Percentiles rank a stretch among this genome's conserved stretches.
phyloP scores from a whole-genome alignment of 2,113 vertebrate genomes.

The Globicephala melas region DNA sequence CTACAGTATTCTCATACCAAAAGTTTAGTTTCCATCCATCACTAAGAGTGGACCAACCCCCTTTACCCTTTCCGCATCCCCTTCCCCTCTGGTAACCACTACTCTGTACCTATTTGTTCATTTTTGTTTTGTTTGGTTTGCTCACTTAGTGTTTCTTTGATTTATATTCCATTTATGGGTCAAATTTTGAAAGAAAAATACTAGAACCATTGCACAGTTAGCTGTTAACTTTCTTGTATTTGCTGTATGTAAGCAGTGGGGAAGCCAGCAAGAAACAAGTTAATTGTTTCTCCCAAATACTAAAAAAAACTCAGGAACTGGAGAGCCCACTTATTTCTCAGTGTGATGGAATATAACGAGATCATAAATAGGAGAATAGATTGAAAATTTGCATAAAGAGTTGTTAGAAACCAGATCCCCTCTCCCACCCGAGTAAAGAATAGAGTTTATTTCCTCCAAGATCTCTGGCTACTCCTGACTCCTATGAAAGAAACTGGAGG shows the following conservation, averaged over 20 bases:
- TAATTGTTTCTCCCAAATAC: not conserved
- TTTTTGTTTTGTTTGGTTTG: not conserved
- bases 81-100: not conserved
- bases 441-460: not conserved
- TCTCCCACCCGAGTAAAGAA: not conserved
- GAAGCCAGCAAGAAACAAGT: not conserved
- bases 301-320: not conserved
- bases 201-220: not conserved
- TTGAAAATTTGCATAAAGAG: not conserved
- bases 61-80: not conserved
- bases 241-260: not conserved
- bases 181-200: not conserved
- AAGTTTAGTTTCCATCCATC: not conserved
- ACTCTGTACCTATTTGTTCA: not conserved
- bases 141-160: not conserved
- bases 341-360: not conserved
- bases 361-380: not conserved
- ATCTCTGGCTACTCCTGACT: not conserved
- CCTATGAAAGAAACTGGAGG: not conserved
- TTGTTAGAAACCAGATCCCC: not conserved
- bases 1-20: not conserved
- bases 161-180: not conserved
- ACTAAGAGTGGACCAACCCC: not conserved
- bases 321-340: not conserved
- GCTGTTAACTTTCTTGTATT: not conserved